Base-by-base conservation (phyloP, 2,888 invertebrate genomes). In the Rosalia funebris region DNA sequence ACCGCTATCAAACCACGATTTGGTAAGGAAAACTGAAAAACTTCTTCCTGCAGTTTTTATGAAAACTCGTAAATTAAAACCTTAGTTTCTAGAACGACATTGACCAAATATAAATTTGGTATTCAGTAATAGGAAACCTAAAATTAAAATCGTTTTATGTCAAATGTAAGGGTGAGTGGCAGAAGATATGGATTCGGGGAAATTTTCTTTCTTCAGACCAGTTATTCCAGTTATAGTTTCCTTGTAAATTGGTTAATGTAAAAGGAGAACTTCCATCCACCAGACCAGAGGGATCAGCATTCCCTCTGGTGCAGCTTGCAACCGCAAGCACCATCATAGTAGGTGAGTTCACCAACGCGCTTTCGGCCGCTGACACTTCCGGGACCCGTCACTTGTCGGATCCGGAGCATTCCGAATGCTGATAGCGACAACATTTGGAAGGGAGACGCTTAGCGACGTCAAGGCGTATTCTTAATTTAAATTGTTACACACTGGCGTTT, bases 381-480 rank as follows among this genome's bases (percentile, higher is more conserved):
- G 70, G 63, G 44, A 61, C 60, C 63, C 67, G 71, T 68, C 71
- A 71, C 69, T 62, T 66, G 63, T 62, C 62, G 62, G 52, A 66
- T 67, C 66, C 69, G 66, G 61, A 62, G 60, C 15, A 46, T 25
- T 61, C 67, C 60, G 67, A 62, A 58, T 54, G 56, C 67, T 63
- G 70, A 70, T 69, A 71, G 67, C 69, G 69, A 57, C 71, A 67
- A 69, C 70, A 71, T 66, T 70, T 65, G 65, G 66, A 63, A 66
- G 69, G 67, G 70, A 65, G 62, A 70, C 75, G 74, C 75, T 75
- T 74, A 74, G 71, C 73, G 71, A 67, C 75, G 75, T 73, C 75
- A 73, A 66, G 69, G 60, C 73, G 75, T 74, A 75, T 76, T 75
- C 69, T 73, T 75, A 74, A 76, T 75, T 76, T 75, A 75, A 74